Evolutionary conservation across 2,888 invertebrate species (phyloP), one percentile per base, ranked within the genome.

Genomic region (Andrena fulva): DNA sequence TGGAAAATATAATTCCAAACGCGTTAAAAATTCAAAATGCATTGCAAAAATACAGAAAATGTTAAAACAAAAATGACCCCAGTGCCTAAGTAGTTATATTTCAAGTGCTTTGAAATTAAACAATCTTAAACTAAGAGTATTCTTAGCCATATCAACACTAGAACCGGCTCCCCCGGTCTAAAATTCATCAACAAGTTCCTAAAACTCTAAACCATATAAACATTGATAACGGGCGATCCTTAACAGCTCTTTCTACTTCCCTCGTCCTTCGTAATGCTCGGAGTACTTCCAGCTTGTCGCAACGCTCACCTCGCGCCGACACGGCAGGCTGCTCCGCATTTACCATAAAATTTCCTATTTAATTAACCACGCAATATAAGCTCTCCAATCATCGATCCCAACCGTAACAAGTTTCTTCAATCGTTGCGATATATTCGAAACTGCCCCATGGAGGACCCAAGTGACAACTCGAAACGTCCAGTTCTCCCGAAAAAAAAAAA

Each of bases 301-400:
- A 35, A 12, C 59, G 35, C 10, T 42, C 69, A 42, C 3, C 35
- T 7, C 69, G 20, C 27, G 35, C 33, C 5, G 59, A 59, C 35
- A 42, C 6, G 10, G n/a, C 33, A 6, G 2, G 27, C 27, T 27
- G 12, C 8, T 16, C 27, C 8, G n/a, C 12, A 24, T 24, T 56
- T 31, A 31, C 48, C 73, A 67, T 67, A 42, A 67, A 74, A 20
- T 63, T 42, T 27, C 20, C 29, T 35, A 62, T 12, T 48, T 20
- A 20, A 3, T 16, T 35, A 48, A 24, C 48, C 20, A 31, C 60
- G 20, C 33, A 24, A 8, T 16, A 12, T 0, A 3, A 20, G n/a
- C 24, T 29, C 42, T 10, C 20, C 2, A 27, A 24, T 12, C 31
- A 48, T 48, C 10, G 24, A 66, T 42, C 52, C 2, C 8, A 69